Evolutionary conservation across 1,140 invertebrate genomes (phyloP), one percentile per base, ranked within the genome.

Genomic region (Tetranychus urticae): DNA sequence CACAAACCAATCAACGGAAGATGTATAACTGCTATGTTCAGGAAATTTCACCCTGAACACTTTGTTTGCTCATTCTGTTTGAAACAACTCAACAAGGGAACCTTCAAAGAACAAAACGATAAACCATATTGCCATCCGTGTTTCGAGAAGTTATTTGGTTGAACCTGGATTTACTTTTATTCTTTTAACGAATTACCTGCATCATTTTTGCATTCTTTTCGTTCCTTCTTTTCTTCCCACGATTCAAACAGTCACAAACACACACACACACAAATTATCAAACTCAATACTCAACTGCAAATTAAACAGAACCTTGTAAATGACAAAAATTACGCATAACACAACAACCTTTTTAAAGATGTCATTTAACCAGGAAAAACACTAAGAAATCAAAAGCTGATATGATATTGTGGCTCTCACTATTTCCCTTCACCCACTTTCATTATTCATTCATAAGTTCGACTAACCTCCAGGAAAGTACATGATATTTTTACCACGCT

Each of bases 41-140:
- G 87, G 58, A 97, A 98, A 75, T 98, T 94, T 77, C 93, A 98
- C 74, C 92, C 92, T 0, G 92, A 97, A 73, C 93, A 97, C 75
- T 98, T 98, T 71, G 89, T 94, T 1, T 97, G 91, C 74, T 90
- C 91, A 1, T 97, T 96, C 75, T 98, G 94, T 69, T 75, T 96
- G 63, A 88, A 93, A 69, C 91, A 96, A 72, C 77, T 98, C 59
- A 97, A 94, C 74, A 97, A 97, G 71, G 83, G 93, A 65, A 97
- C 92, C 1, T 98, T 97, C 74, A 98, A 97, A 71, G 89, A 94
- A 72, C 86, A 91, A 70, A 92, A 92, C 69, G 91, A 97, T 69
- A 94, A 96, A 71, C 92, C 93, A 1, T 98, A 97, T 75, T 98
- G 93, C 73, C 92, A 97, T 71, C 78, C 80, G 46, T 98, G 94